Evolutionary conservation across 2,888 invertebrate genomes (phyloP), one percentile per base, ranked within the genome.

Genomic region (Tryphoninae sp.): DNA sequence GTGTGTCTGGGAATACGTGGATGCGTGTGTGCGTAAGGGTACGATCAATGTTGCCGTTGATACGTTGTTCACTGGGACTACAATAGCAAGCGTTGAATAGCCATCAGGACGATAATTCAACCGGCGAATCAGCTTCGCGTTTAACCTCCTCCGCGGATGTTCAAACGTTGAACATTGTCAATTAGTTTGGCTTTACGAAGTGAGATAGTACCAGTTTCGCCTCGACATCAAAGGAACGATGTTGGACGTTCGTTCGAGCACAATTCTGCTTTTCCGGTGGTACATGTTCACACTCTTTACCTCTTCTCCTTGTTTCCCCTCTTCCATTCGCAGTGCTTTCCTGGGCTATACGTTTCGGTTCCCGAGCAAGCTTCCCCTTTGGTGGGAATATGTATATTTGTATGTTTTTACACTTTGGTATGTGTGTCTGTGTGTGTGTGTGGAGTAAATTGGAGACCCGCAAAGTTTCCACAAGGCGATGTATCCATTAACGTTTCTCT

Each of bases 101-200:
- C 72, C 76, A 71, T 64, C 69, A 9, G 58, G 49, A 64, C 58
- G 76, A 82, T 82, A 80, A 82, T 82, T 77, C 73, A 45, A 33
- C 64, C 49, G 42, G 53, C 45, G 67, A 65, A 64, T 65, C 75
- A 58, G 73, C 51, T 59, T 59, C 45, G 53, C 62, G 73, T 80
- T 74, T 71, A 82, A 77, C 69, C 77, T 77, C 69, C 68, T 62
- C 51, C n/a, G 62, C 11, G 58, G 76, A 69, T 58, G 79, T 64
- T 82, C 69, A 73, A 82, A 79, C 79, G 73, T 82, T 82, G 33
- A 82, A 82, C 82, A 61, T 82, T 80, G 79, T 80, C 76, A 82
- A 82, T 82, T 80, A 82, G 77, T 53, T 9, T 42, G 53, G 58
- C 62, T 45, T 61, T 61, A 45, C 3, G 22, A 45, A 42, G 62